Conservation (phyloP, 2,888 invertebrate species). For the Drosophila phalerata region DNA sequence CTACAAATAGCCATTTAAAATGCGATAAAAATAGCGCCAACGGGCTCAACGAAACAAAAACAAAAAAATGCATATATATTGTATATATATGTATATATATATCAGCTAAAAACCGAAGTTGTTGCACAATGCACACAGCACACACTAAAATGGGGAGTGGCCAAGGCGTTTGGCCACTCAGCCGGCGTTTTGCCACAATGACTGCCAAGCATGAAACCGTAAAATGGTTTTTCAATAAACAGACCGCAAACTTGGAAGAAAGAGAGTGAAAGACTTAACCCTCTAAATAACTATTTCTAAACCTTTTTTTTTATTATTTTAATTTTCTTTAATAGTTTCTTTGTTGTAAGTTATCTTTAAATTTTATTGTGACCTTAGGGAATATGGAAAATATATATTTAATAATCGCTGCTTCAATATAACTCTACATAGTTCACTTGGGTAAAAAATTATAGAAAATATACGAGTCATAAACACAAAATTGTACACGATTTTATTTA, state of each 20-base stretch:
- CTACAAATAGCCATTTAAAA: conserved; percentile 83
- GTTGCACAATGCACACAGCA: conserved; percentile 47
- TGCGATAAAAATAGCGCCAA: conserved; percentile 82
- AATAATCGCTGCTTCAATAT: no score
- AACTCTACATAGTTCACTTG: no score
- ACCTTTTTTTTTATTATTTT: no score
- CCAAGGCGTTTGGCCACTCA: conserved; percentile 20
- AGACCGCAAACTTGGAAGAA: conserved; percentile 21
- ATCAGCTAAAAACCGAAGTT: conserved; percentile 48
- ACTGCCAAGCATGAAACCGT: conserved; percentile 80
- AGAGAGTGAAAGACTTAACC: conserved; percentile 2
- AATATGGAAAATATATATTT: no score
- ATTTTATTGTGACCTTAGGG: no score
- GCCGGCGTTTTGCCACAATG: conserved; percentile 60
- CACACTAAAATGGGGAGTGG: conserved; percentile 47
- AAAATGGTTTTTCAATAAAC: conserved; percentile 78
- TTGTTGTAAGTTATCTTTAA: no score
- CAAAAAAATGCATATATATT: no score
- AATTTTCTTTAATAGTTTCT: no score
- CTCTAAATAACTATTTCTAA: neutral
- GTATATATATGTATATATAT: neutral
- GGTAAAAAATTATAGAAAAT: no score
- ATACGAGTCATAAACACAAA: no score
- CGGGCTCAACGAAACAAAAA: conserved; percentile 48
- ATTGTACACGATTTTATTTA: no score